Conservation (phyloP, 2,888 invertebrate genomes). For the Ctena decussata region DNA sequence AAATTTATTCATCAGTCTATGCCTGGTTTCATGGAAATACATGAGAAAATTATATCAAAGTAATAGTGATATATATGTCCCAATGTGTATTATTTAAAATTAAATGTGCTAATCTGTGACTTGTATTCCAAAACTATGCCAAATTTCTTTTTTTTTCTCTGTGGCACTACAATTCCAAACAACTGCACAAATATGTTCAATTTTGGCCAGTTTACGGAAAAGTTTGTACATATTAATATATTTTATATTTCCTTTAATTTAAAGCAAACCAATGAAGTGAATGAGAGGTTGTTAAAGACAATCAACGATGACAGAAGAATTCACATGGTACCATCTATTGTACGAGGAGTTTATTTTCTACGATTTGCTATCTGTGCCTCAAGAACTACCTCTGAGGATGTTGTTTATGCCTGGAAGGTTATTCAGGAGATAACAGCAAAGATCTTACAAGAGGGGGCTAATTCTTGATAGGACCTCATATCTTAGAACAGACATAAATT, state of each 20-base stretch:
- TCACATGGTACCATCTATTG: slow-evolving; percentile 96
- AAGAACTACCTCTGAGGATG: slow-evolving; percentile 93
- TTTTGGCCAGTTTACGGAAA: too few relatives aligned
- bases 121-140: too few relatives aligned
- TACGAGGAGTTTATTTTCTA: slow-evolving; percentile 94
- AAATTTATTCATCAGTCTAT: too few relatives aligned
- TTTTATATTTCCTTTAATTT: slow-evolving; percentile 47
- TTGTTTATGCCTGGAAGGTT: slow-evolving; percentile 95
- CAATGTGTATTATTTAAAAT: too few relatives aligned
- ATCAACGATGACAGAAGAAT: slow-evolving; percentile 96
- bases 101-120: too few relatives aligned
- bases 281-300: slow-evolving; percentile 93
- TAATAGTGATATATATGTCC: too few relatives aligned
- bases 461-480: not conserved
- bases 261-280: slow-evolving; percentile 92
- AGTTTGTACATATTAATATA: too few relatives aligned
- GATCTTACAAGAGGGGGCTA: not conserved
- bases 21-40: too few relatives aligned
- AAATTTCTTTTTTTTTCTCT: too few relatives aligned
- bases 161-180: not conserved
- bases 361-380: slow-evolving; percentile 96
- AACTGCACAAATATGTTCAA: too few relatives aligned
- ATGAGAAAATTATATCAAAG: too few relatives aligned
- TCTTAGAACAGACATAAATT: too few relatives aligned
- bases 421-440: slow-evolving; percentile 91